A percentile compares a stretch with the other conserved stretches of the same genome.
phyloP scores from a whole-genome alignment of 2,113 vertebrate genomes.

The Scytalopus superciliaris region DNA sequence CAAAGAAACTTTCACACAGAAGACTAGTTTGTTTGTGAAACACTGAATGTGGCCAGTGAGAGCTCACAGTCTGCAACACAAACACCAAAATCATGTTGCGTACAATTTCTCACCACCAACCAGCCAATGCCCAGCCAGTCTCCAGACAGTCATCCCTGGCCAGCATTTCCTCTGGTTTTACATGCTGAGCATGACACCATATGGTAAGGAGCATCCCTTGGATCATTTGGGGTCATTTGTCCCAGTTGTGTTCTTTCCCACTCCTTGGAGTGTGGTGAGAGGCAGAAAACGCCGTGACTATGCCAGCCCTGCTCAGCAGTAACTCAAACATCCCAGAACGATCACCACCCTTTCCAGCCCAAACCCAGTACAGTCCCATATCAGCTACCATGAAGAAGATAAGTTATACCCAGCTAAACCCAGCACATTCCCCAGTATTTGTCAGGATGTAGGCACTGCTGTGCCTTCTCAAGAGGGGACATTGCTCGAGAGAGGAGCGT shows the following conservation, averaged over 20 bases:
- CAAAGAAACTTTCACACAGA: not conserved
- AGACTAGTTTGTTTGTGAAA: not conserved
- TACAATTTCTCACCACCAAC: not conserved
- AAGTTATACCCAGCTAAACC: not conserved
- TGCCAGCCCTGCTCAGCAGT: not conserved
- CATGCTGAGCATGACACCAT: not conserved
- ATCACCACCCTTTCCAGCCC: not conserved
- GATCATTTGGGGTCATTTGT: not conserved
- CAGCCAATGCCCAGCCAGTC: accelerated
- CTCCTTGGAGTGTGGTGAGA: not conserved
- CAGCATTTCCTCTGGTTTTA: not conserved
- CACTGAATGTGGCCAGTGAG: not conserved
- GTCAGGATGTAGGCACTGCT: not conserved
- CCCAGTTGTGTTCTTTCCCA: not conserved
- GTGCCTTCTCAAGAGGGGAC: not conserved
- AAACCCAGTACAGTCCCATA: no score
- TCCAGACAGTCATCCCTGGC: no score
- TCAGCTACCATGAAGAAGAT: not conserved
- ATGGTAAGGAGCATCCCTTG: not conserved
- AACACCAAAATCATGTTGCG: not conserved
- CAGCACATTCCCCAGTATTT: not conserved
- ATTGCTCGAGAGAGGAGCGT: not conserved
- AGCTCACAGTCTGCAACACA: not conserved
- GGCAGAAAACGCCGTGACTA: not conserved
- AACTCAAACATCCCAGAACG: not conserved